Conservation (phyloP, 2,888 invertebrate genomes). For the Thelaira solivaga region DNA sequence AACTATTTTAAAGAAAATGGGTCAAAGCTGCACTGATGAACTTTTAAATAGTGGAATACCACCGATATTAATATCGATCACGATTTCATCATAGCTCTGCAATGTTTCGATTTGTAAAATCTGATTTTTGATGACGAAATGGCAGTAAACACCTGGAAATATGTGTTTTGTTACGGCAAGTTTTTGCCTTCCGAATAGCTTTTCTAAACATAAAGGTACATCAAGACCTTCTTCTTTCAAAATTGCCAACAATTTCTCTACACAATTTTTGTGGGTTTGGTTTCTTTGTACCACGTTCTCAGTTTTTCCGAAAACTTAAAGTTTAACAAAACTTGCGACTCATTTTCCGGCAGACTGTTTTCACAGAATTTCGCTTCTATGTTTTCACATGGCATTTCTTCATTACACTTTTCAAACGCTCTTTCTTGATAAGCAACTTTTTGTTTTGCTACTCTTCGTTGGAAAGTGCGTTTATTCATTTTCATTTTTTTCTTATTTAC, state of each 20-base stretch:
- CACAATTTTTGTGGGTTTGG: neutral
- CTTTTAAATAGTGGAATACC: conserved; percentile 30
- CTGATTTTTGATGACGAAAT: conserved; percentile 19
- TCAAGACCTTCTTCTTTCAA: neutral
- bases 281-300: neutral
- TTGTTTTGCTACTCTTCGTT: too few species aligned
- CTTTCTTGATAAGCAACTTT: conserved; percentile 26
- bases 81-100: neutral
- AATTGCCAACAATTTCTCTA: neutral
- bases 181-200: neutral
- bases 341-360: too few species aligned
- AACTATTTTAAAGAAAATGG: conserved; percentile 16
- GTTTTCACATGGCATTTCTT: conserved; percentile 3
- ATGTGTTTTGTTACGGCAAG: neutral
- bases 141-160: conserved; percentile 1
- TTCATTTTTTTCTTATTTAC: too few species aligned
- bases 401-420: conserved; percentile 22
- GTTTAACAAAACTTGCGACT: neutral
- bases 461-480: too few species aligned
- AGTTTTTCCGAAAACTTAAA: neutral
- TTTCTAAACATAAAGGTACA: neutral
- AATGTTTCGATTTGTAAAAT: neutral
- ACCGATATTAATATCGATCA: conserved; percentile 40
- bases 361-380: neutral
- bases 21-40: conserved; percentile 32